A percentile compares a stretch with the other conserved stretches of the same genome.
phyloP scores from a whole-genome alignment of 2,113 vertebrate genomes.

The Chaetorhynchus papuensis region DNA sequence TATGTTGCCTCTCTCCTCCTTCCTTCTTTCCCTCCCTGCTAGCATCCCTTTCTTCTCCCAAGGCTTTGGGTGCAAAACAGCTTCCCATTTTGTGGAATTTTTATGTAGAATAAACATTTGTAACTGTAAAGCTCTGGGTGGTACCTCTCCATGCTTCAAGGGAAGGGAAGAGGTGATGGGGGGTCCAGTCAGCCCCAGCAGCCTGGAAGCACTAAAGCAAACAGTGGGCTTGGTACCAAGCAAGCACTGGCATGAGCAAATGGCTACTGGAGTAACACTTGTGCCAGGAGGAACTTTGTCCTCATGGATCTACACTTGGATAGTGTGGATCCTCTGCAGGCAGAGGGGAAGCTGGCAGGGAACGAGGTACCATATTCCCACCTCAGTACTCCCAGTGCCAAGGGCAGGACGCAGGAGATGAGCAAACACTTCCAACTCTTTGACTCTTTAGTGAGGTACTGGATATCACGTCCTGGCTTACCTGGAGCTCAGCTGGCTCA shows the following conservation, averaged over 20 bases:
- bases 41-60: constrained; percentile 41
- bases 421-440: neutral
- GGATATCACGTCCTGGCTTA: neutral
- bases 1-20: constrained; percentile 58
- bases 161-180: neutral
- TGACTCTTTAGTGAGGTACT: constrained; percentile 2
- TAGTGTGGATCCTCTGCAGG: neutral
- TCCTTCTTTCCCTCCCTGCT: neutral
- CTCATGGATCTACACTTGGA: neutral
- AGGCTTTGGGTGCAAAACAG: constrained; percentile 74
- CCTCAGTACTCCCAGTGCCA: neutral
- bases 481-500: neutral
- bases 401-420: neutral
- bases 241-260: accelerated
- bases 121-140: constrained; percentile 49
- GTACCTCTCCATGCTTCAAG: neutral
- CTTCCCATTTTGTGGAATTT: constrained; percentile 79
- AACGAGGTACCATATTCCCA: neutral
- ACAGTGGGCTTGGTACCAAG: neutral
- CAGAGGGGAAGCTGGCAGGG: neutral
- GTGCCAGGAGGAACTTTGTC: neutral
- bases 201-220: neutral
- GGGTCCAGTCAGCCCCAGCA: neutral
- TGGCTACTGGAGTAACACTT: neutral
- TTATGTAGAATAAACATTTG: constrained; percentile 84